Base-by-base conservation (phyloP, 2,888 invertebrate genomes). In the Liopterus haemorrhoidalis region DNA sequence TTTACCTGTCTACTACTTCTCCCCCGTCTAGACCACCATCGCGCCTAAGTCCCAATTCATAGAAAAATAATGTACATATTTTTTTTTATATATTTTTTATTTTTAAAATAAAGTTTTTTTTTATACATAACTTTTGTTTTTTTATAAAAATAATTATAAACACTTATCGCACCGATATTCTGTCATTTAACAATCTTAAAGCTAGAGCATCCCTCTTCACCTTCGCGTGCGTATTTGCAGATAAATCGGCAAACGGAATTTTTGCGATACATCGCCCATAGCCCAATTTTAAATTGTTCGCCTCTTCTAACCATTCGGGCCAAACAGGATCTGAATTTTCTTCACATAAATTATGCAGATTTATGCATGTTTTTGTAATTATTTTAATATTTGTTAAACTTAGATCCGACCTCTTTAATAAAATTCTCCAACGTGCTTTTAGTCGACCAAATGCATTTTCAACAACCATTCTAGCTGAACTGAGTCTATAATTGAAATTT, bases 401-500 rank as follows among this genome's bases (percentile, higher is more conserved):
- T 4, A 39, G 20, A 31, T 48, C 36, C 9, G 45, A 11, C 28
- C 40, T 11, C 18, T 48, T 48, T 6, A 46, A 18, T 22, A 48
- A 19, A 16, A 39, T 32, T n/a, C 48, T 21, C 38, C 38, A 46
- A 5, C 48, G 25, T n/a, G 37, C 48, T 27, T 48, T 46, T 22
- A 46, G 25, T 27, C 45, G 18, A 25, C 45, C 39, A 21, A 48
- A 46, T 3, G 48, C 40, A 15, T 45, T 40, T 21, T 48, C 48
- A 5, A 46, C 41, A 2, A 20, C 19, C 48, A 36, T 48, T n/a
- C 48, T 8, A 24, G 45, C 48, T 16, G 31, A 31, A 11, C 45
- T 46, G 15, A 45, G 11, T n/a, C 39, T 35, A n/a, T 46, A 46
- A 27, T 48, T 48, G 36, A 38, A 46, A 39, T 48, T 48, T 19